Evolutionary conservation across 2,113 vertebrate species (phyloP).

Genomic region (Seriola rivoliana): DNA sequence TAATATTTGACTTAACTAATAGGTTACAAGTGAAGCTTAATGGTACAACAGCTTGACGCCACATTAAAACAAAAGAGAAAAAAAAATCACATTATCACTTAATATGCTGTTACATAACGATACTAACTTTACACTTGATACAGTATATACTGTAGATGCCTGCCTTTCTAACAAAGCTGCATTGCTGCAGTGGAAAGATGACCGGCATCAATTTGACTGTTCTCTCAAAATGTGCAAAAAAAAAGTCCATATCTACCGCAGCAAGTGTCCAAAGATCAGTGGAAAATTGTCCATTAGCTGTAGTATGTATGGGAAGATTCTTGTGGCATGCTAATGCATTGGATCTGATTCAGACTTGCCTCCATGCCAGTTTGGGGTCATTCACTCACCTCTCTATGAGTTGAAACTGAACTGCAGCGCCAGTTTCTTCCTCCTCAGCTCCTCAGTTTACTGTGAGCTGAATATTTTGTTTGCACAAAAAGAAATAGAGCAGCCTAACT

Average conservation of each 20-base stretch:
- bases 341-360: neutral
- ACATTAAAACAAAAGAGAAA: conserved; percentile 42
- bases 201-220: conserved; percentile 4
- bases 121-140: conserved; percentile 34
- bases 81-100: conserved; percentile 37
- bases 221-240: conserved; percentile 22
- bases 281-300: conserved; percentile 32
- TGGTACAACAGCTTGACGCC: conserved; percentile 45
- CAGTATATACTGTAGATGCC: conserved; percentile 6
- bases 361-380: conserved; percentile 22
- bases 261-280: conserved; percentile 11
- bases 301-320: conserved; percentile 26
- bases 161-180: neutral
- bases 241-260: neutral
- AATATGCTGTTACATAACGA: conserved; percentile 31
- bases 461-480: conserved; percentile 23
- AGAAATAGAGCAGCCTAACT: neutral
- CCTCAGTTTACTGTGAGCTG: conserved; percentile 7
- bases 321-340: conserved; percentile 27
- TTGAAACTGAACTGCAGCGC: conserved; percentile 3
- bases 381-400: conserved; percentile 11
- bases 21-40: conserved; percentile 22
- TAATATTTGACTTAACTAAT: conserved; percentile 18
- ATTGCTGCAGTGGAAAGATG: neutral
- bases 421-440: conserved; percentile 4